Conservation (phyloP, 2,113 vertebrate species). For the Chinchilla lanigera region DNA sequence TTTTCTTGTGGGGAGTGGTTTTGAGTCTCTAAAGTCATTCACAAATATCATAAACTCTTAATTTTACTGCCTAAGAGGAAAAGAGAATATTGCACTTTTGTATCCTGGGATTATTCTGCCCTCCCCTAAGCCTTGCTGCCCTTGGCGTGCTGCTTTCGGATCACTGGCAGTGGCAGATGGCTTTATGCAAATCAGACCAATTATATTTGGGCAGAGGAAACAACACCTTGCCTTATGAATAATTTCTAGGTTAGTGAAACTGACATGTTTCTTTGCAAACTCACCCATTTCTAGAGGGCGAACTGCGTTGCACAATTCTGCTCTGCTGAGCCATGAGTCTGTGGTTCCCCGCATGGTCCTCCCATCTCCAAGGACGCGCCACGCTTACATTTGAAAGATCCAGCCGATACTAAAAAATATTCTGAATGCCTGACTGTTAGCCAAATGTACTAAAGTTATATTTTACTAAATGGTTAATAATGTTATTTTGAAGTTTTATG, state of each 20-base stretch:
- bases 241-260: slow-evolving; percentile 47
- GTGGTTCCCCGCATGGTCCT: not conserved
- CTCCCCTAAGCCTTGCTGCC: not conserved
- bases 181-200: slow-evolving; percentile 28
- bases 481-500: not conserved
- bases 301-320: not conserved
- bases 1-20: not conserved
- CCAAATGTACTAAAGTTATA: not conserved
- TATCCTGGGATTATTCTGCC: not conserved
- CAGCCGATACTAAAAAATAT: no score
- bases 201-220: slow-evolving; percentile 63
- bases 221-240: slow-evolving; percentile 43
- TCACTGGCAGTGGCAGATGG: not conserved
- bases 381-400: not conserved
- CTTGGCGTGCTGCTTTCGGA: not conserved
- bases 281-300: not conserved
- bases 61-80: slow-evolving; percentile 47
- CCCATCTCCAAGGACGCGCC: not conserved
- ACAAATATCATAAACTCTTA: not conserved
- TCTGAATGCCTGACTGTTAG: not conserved
- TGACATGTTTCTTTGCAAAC: slow-evolving; percentile 48
- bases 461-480: not conserved
- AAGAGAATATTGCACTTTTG: not conserved
- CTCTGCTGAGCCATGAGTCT: not conserved
- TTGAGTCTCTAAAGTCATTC: slow-evolving; percentile 35